Conservation (phyloP, 2,888 invertebrate species). For the Deilephila elpenor region DNA sequence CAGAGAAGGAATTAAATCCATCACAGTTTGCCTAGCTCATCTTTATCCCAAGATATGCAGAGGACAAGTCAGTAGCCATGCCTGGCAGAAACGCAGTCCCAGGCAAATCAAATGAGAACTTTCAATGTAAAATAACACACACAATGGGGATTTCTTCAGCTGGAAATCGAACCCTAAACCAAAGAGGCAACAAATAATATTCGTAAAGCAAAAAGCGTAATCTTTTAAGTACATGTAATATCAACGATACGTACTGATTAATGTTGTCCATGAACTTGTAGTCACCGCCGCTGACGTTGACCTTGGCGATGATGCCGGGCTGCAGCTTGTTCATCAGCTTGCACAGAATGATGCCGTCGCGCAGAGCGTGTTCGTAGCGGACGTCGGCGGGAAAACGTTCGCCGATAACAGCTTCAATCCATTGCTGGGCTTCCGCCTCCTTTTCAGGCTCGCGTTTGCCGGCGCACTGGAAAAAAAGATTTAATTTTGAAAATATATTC, state of each 20-base stretch:
- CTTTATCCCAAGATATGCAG: no score
- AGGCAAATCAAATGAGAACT: no score
- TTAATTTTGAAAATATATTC: not conserved
- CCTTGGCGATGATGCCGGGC: constrained; percentile 93
- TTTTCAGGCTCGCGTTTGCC: constrained; percentile 92
- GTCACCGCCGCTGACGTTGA: constrained; percentile 93
- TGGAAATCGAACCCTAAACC: no score
- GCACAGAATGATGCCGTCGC: constrained; percentile 94
- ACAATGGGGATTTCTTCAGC: no score
- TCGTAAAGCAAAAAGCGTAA: no score
- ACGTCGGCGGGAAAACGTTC: constrained; percentile 89
- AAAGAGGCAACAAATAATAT: no score
- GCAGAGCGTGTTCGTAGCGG: constrained; percentile 91
- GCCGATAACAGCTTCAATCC: constrained; percentile 93
- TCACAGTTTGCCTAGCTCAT: no score
- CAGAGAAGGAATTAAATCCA: no score
- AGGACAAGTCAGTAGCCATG: no score
- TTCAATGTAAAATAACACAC: no score
- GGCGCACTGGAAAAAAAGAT: constrained; percentile 86
- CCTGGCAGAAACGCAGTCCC: no score
- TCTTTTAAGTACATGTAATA: no score
- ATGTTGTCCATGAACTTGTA: constrained; percentile 99
- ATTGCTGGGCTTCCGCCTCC: constrained; percentile 91
- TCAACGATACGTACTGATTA: constrained; percentile 88
- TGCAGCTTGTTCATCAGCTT: constrained; percentile 94